These are phyloP conservation scores for Melinaea marsaeus DNA, from an alignment of 2,888 invertebrate genomes.

Conservation along the genomic window DNA sequence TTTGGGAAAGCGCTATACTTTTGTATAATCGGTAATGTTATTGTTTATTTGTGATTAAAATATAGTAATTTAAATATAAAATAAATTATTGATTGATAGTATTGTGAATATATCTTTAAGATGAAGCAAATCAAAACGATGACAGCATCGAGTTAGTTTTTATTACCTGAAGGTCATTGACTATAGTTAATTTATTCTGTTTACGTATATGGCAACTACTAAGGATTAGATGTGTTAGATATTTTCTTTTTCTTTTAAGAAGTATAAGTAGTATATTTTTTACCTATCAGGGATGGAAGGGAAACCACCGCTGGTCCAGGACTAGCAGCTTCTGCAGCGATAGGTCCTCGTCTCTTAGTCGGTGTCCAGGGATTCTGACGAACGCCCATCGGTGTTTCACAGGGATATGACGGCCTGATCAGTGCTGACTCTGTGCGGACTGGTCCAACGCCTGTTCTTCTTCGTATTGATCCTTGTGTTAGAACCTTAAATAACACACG, in stretches of 20 bases:
- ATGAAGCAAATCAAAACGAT: constrained; percentile 17
- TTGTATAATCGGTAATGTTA: too few species aligned
- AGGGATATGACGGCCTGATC: constrained; percentile 43
- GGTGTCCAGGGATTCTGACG: constrained; percentile 94
- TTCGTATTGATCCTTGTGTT: constrained; percentile 15
- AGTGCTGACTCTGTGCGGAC: constrained; percentile 43
- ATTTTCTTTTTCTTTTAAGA: background rate
- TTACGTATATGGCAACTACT: background rate
- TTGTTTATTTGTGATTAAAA: background rate
- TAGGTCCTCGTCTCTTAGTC: constrained; percentile 91
- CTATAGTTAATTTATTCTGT: background rate
- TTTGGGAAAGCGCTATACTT: too few species aligned
- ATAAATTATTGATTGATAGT: background rate
- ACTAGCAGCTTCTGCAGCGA: constrained; percentile 90
- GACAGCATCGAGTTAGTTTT: constrained; percentile 17
- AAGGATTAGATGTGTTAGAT: too few species aligned
- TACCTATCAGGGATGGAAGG: constrained; percentile 89
- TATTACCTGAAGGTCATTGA: constrained; percentile 12
- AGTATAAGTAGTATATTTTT: constrained; percentile 26
- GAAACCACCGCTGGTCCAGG: constrained; percentile 93
- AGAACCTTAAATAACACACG: constrained; percentile 15
- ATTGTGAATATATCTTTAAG: background rate
- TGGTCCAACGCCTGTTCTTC: constrained; percentile 24
- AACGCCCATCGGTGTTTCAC: constrained; percentile 78
- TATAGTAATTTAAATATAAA: background rate